Conservation (phyloP, 92 coral and sea anemone species). For the Paragorgia papillata region DNA sequence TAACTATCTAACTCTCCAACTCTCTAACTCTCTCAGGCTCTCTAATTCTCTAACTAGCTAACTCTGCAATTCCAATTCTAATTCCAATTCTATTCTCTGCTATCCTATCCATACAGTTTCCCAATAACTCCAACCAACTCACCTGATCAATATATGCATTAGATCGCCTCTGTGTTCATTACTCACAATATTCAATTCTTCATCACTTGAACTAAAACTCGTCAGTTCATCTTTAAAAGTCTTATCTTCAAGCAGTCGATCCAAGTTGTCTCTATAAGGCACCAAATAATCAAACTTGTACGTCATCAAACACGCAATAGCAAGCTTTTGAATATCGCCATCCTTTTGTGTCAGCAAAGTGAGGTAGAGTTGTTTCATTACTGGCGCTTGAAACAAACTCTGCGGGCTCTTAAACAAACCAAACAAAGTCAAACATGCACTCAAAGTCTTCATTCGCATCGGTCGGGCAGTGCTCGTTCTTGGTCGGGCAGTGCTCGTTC, state of each 20-base stretch:
- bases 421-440: conserved; percentile 71
- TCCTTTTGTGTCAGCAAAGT: conserved; percentile 77
- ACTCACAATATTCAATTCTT: conserved; percentile 77
- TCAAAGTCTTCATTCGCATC: conserved; percentile 76
- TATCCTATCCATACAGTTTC: no score
- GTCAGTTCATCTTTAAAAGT: conserved; percentile 88
- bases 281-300: conserved; percentile 79
- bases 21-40: no score
- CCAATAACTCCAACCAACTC: background rate
- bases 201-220: conserved; percentile 75
- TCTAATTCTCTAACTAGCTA: no score
- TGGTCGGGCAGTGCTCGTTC: conserved; percentile 35
- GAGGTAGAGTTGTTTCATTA: conserved; percentile 61
- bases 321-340: conserved; percentile 86
- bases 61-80: no score
- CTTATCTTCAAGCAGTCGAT: conserved; percentile 79
- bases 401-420: conserved; percentile 79
- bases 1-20: no score
- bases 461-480: conserved; percentile 58
- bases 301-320: conserved; percentile 72
- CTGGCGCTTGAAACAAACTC: conserved; percentile 75
- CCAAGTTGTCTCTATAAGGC: conserved; percentile 86
- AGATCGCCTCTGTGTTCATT: conserved; percentile 75
- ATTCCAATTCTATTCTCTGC: no score
- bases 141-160: conserved; percentile 88